These are phyloP conservation scores for Apotomis capreana DNA, from an alignment of 2,888 invertebrate species.

Conservation along the genomic window DNA sequence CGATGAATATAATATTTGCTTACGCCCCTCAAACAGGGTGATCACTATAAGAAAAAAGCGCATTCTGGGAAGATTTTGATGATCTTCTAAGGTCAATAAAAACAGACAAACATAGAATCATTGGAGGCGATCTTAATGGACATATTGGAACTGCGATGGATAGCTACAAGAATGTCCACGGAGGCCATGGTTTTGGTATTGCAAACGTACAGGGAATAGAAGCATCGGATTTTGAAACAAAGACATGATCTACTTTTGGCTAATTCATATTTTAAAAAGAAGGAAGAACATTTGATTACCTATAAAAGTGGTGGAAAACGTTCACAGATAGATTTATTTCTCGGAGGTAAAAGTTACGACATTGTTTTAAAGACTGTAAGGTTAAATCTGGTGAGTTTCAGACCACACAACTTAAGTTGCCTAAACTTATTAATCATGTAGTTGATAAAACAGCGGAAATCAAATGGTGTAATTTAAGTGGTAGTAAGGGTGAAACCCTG, in stretches of 20 bases:
- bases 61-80: constrained; percentile 11
- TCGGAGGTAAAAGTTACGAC: not conserved
- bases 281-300: not conserved
- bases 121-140: not conserved
- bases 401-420: too few species aligned
- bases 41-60: not conserved
- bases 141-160: not conserved
- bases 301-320: constrained; percentile 6
- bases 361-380: too few species aligned
- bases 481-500: too few species aligned
- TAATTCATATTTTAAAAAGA: constrained; percentile 7
- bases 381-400: too few species aligned
- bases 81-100: not conserved
- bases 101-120: not conserved
- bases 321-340: constrained; percentile 3
- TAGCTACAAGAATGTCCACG: not conserved
- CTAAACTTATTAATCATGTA: too few species aligned
- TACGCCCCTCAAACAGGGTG: not conserved
- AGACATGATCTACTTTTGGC: constrained; percentile 5
- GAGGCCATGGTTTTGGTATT: constrained; percentile 3
- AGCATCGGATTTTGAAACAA: constrained; percentile 6
- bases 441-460: too few species aligned
- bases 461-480: too few species aligned
- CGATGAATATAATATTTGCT: not conserved
- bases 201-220: not conserved